A percentile compares a stretch with the other conserved stretches of the same genome.
Evolutionary conservation across 2,113 vertebrate genomes (phyloP).

Genomic region (Larimichthys polyactis): DNA sequence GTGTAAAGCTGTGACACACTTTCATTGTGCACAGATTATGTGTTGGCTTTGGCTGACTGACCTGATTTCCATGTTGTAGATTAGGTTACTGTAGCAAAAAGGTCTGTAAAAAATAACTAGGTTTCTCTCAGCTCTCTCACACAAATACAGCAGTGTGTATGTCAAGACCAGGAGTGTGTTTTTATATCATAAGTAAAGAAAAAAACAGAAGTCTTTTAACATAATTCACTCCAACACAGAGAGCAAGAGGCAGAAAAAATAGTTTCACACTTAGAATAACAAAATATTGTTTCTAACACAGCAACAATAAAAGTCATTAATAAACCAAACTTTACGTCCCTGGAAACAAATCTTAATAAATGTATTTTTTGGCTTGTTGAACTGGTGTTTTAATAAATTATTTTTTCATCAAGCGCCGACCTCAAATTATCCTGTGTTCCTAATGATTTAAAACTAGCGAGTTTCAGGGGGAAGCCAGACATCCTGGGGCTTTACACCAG

Average conservation of each 20-base stretch:
- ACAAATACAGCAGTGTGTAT: neutral
- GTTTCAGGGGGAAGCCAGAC: no score
- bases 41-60: constrained; percentile 14
- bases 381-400: neutral
- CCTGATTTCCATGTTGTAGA: constrained; percentile 3
- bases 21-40: neutral
- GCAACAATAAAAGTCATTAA: no score
- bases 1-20: constrained; percentile 4
- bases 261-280: no score
- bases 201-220: no score
- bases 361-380: no score
- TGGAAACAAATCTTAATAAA: neutral
- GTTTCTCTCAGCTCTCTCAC: neutral
- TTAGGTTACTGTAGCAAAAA: neutral
- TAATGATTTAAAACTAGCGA: no score
- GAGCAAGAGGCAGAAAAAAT: no score
- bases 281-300: neutral
- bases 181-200: no score
- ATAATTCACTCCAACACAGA: no score
- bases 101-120: neutral
- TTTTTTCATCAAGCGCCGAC: no score
- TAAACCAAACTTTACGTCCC: neutral
- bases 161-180: neutral
- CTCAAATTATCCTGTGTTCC: no score
- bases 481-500: neutral